Base-by-base conservation (phyloP, 2,113 vertebrate genomes). In the Myiozetetes cayanensis region DNA sequence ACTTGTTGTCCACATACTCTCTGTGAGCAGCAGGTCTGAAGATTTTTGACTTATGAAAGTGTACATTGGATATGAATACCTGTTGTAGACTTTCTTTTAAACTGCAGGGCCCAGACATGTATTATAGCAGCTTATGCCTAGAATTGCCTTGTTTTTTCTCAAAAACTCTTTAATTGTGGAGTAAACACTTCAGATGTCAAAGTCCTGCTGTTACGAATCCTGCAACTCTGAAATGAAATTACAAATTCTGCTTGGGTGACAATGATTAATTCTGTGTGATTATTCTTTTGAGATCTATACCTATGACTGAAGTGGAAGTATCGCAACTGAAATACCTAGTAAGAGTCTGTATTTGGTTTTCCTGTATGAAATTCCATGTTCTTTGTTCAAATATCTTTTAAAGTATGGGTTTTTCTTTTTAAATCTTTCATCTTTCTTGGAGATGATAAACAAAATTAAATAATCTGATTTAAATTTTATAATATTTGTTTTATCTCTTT, bases 351-450 rank as follows among this genome's bases (percentile, higher is more conserved):
- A 4, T 46, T 70, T 63, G 18, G 2, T 82, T 75, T 85, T 59
- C 23, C 25, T 67, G 5, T 43, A 14, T 43, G 31, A 75, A 91
- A 87, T 75, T 37, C 25, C 13, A 13, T 41, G 2, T 22, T 85
- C 8, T 71, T 62, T 61, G 19, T 61, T 87, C 14, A 62, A 76
- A 37, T n/a, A 66, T 35, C 2, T 50, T 81, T 52, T 46, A 49
- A 4, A 1, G 0, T 5, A 44, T 35, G 11, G 1, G 3, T 5
- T 62, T 76, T 41, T 31, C 4, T 68, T 31, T 53, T 76, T 27
- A 6, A 35, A 28, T 72, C 9, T 73, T 88, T 73, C 55, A 27
- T 76, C 15, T 76, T 62, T 5, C 31, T 91, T 90, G 8, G 20
- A 61, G 11, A 55, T 2, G 1, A 55, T 49, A 70, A 70, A 35